phyloP scores from a whole-genome alignment of 2,113 vertebrate species.

The Prinia subflava region DNA sequence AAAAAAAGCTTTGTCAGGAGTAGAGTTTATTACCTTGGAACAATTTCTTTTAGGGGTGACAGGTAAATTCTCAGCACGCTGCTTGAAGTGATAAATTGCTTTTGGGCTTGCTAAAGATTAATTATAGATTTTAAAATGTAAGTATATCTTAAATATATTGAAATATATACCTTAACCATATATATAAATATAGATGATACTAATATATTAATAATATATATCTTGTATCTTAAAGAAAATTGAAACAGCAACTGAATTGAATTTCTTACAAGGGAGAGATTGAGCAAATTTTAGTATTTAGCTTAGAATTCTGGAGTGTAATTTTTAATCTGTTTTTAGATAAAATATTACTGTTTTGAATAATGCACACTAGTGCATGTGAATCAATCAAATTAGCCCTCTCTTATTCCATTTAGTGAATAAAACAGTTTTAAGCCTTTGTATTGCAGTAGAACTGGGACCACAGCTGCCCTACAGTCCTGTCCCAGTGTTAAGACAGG shows the following conservation, averaged over 20 bases:
- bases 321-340: not conserved
- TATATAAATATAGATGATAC: not conserved
- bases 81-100: not conserved
- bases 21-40: not conserved
- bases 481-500: not conserved
- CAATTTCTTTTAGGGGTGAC: fast-evolving
- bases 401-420: not conserved
- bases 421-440: not conserved
- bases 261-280: not conserved
- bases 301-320: not conserved
- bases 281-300: not conserved
- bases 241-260: not conserved
- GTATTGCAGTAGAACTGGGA: not conserved
- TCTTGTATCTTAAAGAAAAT: not conserved
- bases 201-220: not conserved
- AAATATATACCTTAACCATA: not conserved
- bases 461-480: not conserved
- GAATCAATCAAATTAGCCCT: not conserved
- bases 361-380: not conserved
- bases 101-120: not conserved
- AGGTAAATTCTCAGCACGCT: not conserved
- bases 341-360: not conserved
- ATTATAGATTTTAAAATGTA: not conserved
- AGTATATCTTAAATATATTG: not conserved
- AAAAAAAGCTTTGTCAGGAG: not conserved